Evolutionary conservation across 2,888 invertebrate species (phyloP).

Genomic region (Geophilus truncorum): DNA sequence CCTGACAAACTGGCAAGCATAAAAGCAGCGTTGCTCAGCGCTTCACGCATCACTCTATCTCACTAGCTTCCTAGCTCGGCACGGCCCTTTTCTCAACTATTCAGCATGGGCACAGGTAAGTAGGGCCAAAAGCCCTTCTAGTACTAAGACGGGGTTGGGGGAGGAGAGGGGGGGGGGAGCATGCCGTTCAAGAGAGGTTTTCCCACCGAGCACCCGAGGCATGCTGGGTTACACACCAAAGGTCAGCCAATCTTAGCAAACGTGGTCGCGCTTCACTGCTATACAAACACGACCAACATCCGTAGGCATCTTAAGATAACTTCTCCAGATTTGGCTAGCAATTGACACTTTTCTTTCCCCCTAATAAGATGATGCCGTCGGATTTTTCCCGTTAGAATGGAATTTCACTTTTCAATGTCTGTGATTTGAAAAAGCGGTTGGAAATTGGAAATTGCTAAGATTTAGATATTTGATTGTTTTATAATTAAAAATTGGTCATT

Average conservation of each 20-base stretch:
- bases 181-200: background rate
- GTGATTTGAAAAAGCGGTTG: too few species aligned
- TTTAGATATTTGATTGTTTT: too few species aligned
- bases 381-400: background rate
- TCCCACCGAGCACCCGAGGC: slow-evolving; percentile 9
- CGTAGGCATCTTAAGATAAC: slow-evolving; percentile 21
- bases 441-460: too few species aligned
- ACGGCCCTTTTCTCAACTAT: background rate
- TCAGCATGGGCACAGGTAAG: slow-evolving; percentile 34
- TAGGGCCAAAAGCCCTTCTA: background rate
- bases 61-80: slow-evolving; percentile 31
- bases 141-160: background rate
- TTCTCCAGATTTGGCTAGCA: slow-evolving; percentile 2
- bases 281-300: slow-evolving; percentile 18
- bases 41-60: slow-evolving; percentile 28
- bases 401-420: too few species aligned
- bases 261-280: slow-evolving; percentile 24
- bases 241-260: slow-evolving; percentile 24
- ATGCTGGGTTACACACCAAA: slow-evolving; percentile 27
- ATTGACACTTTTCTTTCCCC: background rate
- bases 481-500: too few species aligned
- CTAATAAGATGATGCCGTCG: background rate
- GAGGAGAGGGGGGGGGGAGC: background rate
- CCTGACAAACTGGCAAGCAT: slow-evolving; percentile 37
- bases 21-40: slow-evolving; percentile 33